phyloP scores from a whole-genome alignment of 2,113 vertebrate genomes.

The Nibea coibor region DNA sequence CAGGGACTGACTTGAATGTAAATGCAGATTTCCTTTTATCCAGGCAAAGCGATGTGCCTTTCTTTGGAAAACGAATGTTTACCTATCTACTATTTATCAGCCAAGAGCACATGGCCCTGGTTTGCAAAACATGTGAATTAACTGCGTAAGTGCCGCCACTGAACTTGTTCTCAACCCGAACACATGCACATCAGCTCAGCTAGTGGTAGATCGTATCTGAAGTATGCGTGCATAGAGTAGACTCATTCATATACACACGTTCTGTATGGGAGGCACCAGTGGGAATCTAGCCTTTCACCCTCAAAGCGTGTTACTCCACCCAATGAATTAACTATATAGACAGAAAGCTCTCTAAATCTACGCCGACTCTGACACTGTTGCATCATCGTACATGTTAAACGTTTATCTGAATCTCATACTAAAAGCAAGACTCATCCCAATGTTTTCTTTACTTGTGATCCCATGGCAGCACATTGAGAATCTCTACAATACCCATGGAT shows the following conservation, averaged over 20 bases:
- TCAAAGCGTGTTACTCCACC: slow-evolving; percentile 2
- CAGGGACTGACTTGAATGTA: background rate
- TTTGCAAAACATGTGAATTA: slow-evolving; percentile 24
- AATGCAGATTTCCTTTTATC: background rate
- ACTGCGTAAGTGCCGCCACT: slow-evolving; percentile 7
- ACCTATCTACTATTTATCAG: background rate
- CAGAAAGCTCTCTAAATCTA: slow-evolving; percentile 1
- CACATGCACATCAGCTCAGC: slow-evolving; percentile 14
- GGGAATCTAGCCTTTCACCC: slow-evolving; percentile 24
- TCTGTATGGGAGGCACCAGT: background rate
- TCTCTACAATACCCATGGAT: background rate
- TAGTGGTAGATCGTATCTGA: slow-evolving; percentile 23
- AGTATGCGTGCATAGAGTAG: background rate
- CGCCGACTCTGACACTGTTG: background rate
- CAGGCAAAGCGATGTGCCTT: background rate
- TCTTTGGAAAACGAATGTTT: slow-evolving; percentile 1
- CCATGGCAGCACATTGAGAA: background rate
- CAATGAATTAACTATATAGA: slow-evolving; percentile 8
- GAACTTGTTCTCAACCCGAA: slow-evolving; percentile 30
- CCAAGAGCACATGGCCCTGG: background rate
- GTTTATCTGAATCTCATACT: background rate
- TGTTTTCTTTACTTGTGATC: background rate
- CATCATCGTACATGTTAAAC: background rate
- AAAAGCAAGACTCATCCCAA: background rate
- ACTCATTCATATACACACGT: slow-evolving; percentile 34